Conservation (phyloP, 2,797 vertebrate genomes). For the Chromis chromis region DNA sequence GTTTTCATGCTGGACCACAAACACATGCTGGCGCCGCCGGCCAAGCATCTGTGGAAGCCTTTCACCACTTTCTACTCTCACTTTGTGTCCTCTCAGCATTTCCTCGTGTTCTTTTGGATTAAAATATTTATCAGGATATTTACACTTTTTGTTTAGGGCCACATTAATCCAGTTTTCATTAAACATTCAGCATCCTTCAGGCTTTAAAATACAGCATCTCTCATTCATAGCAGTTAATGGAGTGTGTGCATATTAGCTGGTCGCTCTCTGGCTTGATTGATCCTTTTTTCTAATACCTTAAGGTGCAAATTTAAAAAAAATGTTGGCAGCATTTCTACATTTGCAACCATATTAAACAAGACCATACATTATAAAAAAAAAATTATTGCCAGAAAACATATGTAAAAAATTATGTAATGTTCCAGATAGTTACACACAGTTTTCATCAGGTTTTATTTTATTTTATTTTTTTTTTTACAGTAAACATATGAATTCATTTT, state of each 20-base stretch:
- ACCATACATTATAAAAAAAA: too few relatives aligned
- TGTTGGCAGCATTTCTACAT: background rate
- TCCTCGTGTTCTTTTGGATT: conserved; percentile 3
- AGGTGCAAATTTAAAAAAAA: conserved; percentile 20
- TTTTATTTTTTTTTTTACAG: too few relatives aligned
- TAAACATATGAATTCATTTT: too few relatives aligned
- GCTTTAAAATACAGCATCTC: conserved; percentile 37
- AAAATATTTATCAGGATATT: conserved; percentile 1
- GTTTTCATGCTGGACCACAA: background rate
- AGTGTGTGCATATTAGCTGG: conserved; percentile 31
- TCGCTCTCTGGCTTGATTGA: conserved; percentile 17
- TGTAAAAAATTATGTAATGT: too few relatives aligned
- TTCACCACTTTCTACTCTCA: background rate
- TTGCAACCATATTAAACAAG: too few relatives aligned
- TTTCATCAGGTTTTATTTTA: too few relatives aligned
- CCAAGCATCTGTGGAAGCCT: background rate
- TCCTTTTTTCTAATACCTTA: conserved; percentile 31
- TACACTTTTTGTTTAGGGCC: conserved; percentile 13
- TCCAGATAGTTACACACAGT: too few relatives aligned
- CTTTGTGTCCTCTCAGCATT: background rate
- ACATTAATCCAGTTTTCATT: conserved; percentile 44
- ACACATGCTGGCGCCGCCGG: background rate
- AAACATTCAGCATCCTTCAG: conserved; percentile 30
- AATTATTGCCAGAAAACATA: too few relatives aligned
- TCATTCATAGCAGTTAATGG: conserved; percentile 45